Evolutionary conservation across 1,140 invertebrate species (phyloP).

Genomic region (Tenebrio molitor): DNA sequence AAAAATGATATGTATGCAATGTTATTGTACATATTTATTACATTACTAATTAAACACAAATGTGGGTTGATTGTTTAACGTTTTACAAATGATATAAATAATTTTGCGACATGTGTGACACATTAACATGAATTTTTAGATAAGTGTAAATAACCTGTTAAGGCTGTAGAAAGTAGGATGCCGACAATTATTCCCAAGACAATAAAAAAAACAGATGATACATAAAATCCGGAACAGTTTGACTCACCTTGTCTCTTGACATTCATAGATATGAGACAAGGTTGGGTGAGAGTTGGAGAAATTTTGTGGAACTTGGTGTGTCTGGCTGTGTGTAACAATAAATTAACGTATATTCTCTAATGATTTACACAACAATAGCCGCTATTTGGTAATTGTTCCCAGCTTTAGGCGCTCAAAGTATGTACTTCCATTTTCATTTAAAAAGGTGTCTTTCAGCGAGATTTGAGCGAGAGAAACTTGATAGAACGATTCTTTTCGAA

Average conservation of each 20-base stretch:
- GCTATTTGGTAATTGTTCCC: too few relatives aligned
- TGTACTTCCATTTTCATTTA: too few relatives aligned
- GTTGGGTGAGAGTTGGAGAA: slow-evolving; percentile 33
- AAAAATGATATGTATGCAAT: too few relatives aligned
- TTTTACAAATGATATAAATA: neutral
- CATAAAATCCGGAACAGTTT: slow-evolving; percentile 5
- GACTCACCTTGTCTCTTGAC: slow-evolving; percentile 25
- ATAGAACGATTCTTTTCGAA: too few relatives aligned
- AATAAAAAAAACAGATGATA: neutral
- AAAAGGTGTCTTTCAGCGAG: too few relatives aligned
- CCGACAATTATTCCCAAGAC: neutral
- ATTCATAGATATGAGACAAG: neutral
- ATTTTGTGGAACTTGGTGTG: slow-evolving; percentile 3
- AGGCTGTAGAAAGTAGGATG: neutral
- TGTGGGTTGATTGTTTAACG: too few relatives aligned
- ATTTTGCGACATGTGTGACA: neutral
- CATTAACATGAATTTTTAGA: slow-evolving; percentile 1
- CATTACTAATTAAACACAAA: too few relatives aligned
- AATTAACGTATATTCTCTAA: neutral
- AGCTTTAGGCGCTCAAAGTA: too few relatives aligned
- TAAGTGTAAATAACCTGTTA: neutral
- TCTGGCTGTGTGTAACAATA: neutral
- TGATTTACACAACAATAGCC: too few relatives aligned
- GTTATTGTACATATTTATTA: neutral
- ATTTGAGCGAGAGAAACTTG: too few relatives aligned